Conservation (phyloP, 2,113 vertebrate species). For the Ophthalmotilapia sp. region DNA sequence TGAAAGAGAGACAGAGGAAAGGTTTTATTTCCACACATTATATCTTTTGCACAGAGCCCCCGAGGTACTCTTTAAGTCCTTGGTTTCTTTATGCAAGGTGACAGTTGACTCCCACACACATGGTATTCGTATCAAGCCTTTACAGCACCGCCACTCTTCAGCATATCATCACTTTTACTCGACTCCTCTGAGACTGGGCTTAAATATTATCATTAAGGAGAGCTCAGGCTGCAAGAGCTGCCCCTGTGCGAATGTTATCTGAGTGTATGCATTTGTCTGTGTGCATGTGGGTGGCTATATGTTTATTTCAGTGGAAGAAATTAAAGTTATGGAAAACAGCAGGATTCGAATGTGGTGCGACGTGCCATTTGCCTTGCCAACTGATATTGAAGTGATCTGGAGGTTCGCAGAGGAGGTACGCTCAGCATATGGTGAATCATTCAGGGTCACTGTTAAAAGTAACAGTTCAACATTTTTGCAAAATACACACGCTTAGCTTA, state of each 20-base stretch:
- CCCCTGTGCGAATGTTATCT: slow-evolving; percentile 37
- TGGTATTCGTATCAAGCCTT: slow-evolving; percentile 58
- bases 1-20: slow-evolving; percentile 39
- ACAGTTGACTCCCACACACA: slow-evolving; percentile 66
- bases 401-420: slow-evolving; percentile 57
- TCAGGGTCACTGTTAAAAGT: not conserved
- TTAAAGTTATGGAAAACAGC: slow-evolving; percentile 54
- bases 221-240: slow-evolving; percentile 42
- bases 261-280: slow-evolving; percentile 8
- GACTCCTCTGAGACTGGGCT: slow-evolving; percentile 55
- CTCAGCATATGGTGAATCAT: not conserved
- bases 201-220: slow-evolving; percentile 69
- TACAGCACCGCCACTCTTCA: slow-evolving; percentile 58
- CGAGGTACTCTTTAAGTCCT: slow-evolving; percentile 62
- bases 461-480: not conserved
- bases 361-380: slow-evolving; percentile 57
- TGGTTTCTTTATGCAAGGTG: slow-evolving; percentile 67
- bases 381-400: slow-evolving; percentile 55
- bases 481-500: not conserved
- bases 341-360: slow-evolving; percentile 52
- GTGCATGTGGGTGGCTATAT: slow-evolving; percentile 19
- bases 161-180: slow-evolving; percentile 62
- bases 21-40: slow-evolving; percentile 62
- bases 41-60: slow-evolving; percentile 57
- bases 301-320: slow-evolving; percentile 60